Base-by-base conservation (phyloP, 1,140 invertebrate genomes). In the Scaptomyza pallida region DNA sequence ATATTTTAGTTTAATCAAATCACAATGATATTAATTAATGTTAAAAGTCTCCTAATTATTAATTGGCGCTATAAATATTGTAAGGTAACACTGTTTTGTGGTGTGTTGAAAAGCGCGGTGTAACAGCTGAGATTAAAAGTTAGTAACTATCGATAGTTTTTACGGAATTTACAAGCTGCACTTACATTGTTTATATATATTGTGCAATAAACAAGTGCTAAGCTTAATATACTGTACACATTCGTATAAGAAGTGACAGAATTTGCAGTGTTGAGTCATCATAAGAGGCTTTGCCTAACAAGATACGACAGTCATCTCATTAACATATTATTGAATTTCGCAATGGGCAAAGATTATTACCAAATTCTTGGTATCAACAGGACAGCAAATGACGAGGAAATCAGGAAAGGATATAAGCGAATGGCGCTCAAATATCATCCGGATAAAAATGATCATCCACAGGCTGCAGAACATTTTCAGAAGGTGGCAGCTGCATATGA, bases 361-460 rank as follows among this genome's bases (percentile, higher is more conserved):
- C 13, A 63, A 9, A 70, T 85, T 55, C 26, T 85, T 9, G 80
- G 72, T 41, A 68, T 85, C 0, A 54, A 62, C 17, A 68, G 47
- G 16, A 76, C 62, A 2, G 80, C 80, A 19, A 60, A 48, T 30
- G 44, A 30, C 13, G 72, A 72, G 1, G 80, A 83, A 16, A 67
- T 83, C 1, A 79, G 55, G 35, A 79, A 69, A 45, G 80, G 67
- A 1, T 83, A 86, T 50, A 72, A 68, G 4, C 76, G 60, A 40
- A 85, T 86, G 80, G 80, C 80, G 3, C 63, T 83, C 1, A 72
- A 60, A 12, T 83, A 83, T 19, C 80, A 83, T 61, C 80, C 80
- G 2, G 80, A 83, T 35, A 83, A 83, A 37, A 83, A 83, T 12
- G 77, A 86, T 17, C 76, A 86, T 40, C 80, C 80, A 1, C 55